Conservation (phyloP, 1,140 invertebrate genomes). For the Drosophila santomea region DNA sequence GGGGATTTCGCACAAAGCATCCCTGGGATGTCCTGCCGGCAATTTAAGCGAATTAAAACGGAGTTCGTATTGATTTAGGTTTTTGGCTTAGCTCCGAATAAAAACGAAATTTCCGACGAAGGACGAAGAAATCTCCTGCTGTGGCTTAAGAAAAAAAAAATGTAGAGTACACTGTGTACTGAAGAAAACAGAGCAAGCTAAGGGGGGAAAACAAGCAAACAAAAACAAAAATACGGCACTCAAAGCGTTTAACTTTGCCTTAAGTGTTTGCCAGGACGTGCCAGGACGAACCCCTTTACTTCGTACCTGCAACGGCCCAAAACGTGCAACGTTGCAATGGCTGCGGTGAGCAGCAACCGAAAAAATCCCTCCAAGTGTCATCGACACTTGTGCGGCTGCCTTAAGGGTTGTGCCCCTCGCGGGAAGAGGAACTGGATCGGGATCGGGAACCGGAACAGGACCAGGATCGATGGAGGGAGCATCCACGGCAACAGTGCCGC, state of each 20-base stretch:
- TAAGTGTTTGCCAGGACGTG: constrained; percentile 79
- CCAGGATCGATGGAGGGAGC: constrained; percentile 20
- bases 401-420: constrained; percentile 69
- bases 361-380: constrained; percentile 80
- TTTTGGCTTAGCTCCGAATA: constrained; percentile 22
- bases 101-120: constrained; percentile 20
- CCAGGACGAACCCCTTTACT: constrained; percentile 38
- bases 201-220: constrained; percentile 55
- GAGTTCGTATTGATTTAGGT: constrained; percentile 78
- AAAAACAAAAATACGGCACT: constrained; percentile 82
- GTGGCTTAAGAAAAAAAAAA: constrained; percentile 42
- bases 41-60: constrained; percentile 82
- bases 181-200: constrained; percentile 54
- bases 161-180: background rate
- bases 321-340: constrained; percentile 65
- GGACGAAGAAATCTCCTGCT: constrained; percentile 66
- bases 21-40: constrained; percentile 62
- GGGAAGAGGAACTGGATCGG: constrained; percentile 21
- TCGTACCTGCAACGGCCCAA: constrained; percentile 43
- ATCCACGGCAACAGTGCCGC: constrained; percentile 8
- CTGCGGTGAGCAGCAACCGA: constrained; percentile 53
- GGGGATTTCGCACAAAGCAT: constrained; percentile 69
- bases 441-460: constrained; percentile 26
- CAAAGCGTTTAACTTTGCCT: constrained; percentile 82
- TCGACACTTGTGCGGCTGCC: constrained; percentile 77